Evolutionary conservation across 2,797 vertebrate species (phyloP), one percentile per base, ranked within the genome.

Genomic region (Huso huso): DNA sequence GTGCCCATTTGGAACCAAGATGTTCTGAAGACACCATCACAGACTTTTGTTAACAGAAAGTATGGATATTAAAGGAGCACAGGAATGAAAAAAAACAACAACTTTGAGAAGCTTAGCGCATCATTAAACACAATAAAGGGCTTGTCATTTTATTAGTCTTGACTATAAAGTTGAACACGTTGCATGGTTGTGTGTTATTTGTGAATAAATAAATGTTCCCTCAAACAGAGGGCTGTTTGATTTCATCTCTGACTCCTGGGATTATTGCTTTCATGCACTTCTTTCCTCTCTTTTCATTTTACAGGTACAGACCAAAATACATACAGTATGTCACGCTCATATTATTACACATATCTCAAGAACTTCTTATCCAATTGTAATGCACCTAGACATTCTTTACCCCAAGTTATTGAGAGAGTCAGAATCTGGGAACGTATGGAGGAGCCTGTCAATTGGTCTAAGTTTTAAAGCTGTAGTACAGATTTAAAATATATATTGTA

Each of bases 121-220:
- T 78, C 80, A 81, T 83, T 70, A 82, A 74, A 72, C 82, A 86
- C 84, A 83, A 87, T 86, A 85, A 91, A 91, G 88, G 89, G 89
- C 88, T 91, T 89, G 80, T 87, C 82, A 84, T 82, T 85, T 82
- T 80, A 84, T 78, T 71, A 51, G 83, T 89, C 86, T 89, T 87
- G 87, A 87, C 81, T 83, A 87, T 86, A 82, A 83, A 8, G 8
- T 62, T 62, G 83, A 91, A 76, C 80, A 86, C 83, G 85, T 89
- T 91, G 88, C 89, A 91, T 91, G 89, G 90, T 79, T 88, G 86
- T 88, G 86, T 88, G 79, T 88, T 87, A 84, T 81, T 80, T 78
- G 87, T 90, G 80, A 78, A 55, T 55, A 55, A 91, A 89, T 89
- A 90, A 88, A 90, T 79, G 80, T 83, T 72, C 84, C 82, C 83